Percentiles rank a stretch among this genome's conserved stretches.
Conservation (phyloP, 1,140 invertebrate species). For the Nymphalis io region DNA sequence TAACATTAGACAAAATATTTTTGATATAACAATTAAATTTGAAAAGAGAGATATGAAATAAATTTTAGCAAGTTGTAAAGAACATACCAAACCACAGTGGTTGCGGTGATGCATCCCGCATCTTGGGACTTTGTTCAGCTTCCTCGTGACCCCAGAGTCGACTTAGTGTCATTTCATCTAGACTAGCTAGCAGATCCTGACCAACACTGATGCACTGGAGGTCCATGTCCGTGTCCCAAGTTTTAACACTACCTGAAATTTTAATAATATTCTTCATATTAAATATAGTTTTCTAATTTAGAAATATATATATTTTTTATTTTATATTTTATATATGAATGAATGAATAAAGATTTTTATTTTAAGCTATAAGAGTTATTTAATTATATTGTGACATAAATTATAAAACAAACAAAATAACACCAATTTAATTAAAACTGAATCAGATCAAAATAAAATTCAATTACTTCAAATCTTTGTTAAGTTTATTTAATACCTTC, state of each 20-base stretch:
- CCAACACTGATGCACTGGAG: slow-evolving; percentile 82
- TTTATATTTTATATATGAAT: neutral
- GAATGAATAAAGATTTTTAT: neutral
- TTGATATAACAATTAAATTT: no score
- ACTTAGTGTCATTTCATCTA: slow-evolving; percentile 74
- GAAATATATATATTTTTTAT: neutral
- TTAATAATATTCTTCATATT: slow-evolving; percentile 38
- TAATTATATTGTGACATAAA: no score
- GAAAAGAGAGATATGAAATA: no score
- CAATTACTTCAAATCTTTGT: no score
- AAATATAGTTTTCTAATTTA: neutral
- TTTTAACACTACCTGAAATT: slow-evolving; percentile 76
- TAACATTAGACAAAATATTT: no score
- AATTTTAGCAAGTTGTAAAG: neutral
- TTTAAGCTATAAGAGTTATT: no score
- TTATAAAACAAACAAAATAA: no score
- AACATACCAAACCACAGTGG: slow-evolving; percentile 70
- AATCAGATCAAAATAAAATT: no score
- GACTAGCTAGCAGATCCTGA: slow-evolving; percentile 79
- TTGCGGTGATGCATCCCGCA: slow-evolving; percentile 53
- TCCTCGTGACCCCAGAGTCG: slow-evolving; percentile 75
- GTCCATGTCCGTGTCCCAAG: slow-evolving; percentile 82
- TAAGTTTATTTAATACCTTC: slow-evolving; percentile 73
- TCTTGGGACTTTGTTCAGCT: slow-evolving; percentile 63
- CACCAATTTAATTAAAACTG: no score